Evolutionary conservation across 2,797 vertebrate genomes (phyloP).

Genomic region (Macropus fuliginosus): DNA sequence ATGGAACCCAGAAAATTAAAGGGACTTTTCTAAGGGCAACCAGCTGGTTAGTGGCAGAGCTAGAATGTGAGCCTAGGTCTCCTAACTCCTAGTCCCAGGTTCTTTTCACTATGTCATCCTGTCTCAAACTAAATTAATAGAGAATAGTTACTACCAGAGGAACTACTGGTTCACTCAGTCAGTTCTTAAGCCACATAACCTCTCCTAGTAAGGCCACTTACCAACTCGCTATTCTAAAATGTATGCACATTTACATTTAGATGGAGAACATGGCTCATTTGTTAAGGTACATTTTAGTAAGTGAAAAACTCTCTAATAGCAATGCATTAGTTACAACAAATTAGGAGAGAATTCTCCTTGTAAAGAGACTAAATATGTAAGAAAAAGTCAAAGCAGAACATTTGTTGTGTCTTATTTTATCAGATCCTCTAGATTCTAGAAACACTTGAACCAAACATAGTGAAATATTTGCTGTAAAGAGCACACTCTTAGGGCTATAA

Average conservation of each 20-base stretch:
- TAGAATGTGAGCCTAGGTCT: rapidly evolving
- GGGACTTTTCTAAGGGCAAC: neutral
- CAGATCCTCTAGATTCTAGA: neutral
- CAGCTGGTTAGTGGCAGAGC: rapidly evolving
- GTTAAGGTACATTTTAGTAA: conserved; percentile 56
- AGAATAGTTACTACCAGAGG: neutral
- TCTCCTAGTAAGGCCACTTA: too few species aligned
- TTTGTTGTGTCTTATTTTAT: conserved; percentile 40
- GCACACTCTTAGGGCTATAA: neutral
- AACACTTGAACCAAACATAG: conserved; percentile 35
- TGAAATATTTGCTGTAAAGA: conserved; percentile 37
- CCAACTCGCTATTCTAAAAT: neutral
- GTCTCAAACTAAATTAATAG: rapidly evolving
- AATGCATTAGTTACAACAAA: conserved; percentile 68
- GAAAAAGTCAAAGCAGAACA: conserved; percentile 21
- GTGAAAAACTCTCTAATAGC: conserved; percentile 61
- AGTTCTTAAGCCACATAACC: neutral
- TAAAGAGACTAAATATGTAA: conserved; percentile 17
- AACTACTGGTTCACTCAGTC: neutral
- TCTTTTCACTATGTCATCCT: too few species aligned
- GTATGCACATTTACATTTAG: conserved; percentile 56
- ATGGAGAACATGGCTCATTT: conserved; percentile 58
- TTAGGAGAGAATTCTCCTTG: conserved; percentile 61
- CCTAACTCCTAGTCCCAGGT: rapidly evolving
- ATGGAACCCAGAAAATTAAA: neutral